Evolutionary conservation across 2,113 vertebrate genomes (phyloP), one percentile per base, ranked within the genome.

Genomic region (Pseudorectes ferrugineus): DNA sequence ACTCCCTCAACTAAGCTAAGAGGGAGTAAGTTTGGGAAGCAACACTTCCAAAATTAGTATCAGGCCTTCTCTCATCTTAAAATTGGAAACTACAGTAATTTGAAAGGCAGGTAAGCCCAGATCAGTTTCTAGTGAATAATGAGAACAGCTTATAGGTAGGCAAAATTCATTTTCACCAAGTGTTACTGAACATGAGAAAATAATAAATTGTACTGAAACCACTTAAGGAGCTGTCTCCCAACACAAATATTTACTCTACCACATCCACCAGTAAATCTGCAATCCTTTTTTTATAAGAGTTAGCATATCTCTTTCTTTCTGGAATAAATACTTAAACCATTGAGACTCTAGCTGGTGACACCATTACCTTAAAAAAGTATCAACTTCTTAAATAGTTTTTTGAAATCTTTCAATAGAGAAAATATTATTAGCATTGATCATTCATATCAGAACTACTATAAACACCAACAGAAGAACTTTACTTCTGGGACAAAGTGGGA

Each of bases 351-450:
- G 20, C 24, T 62, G 2, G 9, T 42, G 18, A 76, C 8, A n/a
- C 11, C 9, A 8, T 10, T 55, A 85, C 38, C 40, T 70, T 38
- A 14, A 54, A 87, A 86, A 88, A 36, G 10, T 2, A 36, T 1
- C 15, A 43, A 1, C 16, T 51, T 51, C 33, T 77, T 45, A 67
- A 62, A 66, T 18, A 0, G 0, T 12, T 57, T 58, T 0, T 7
- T 10, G 28, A 89, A 28, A 42, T 62, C 31, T 31, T 55, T 24
- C 17, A 58, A 23, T 54, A 36, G 16, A 48, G 22, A 52, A 46
- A 63, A n/a, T 0, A 9, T 28, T 35, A 63, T 0, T 1, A 57
- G 25, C 12, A 28, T 3, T 59, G 6, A 22, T 65, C n/a, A 17
- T 68, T 55, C 54, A 28, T 12, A 48, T 28, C 46, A 38, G 31